phyloP scores from a whole-genome alignment of 2,888 invertebrate genomes.

The Lysandra bellargus region DNA sequence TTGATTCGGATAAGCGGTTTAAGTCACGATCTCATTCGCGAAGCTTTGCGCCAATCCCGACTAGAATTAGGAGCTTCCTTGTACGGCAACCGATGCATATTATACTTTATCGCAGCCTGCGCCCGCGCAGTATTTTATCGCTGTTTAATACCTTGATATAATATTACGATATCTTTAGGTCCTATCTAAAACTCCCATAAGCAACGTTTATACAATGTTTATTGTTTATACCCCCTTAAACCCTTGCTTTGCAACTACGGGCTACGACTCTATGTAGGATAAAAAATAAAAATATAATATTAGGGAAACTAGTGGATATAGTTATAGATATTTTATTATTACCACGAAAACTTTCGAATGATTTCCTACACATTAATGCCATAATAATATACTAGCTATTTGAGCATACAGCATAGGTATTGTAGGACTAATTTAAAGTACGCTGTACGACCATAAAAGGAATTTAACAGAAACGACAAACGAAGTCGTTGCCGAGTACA shows the following conservation, averaged over 20 bases:
- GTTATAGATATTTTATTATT: too few species aligned
- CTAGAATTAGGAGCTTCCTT: constrained; percentile 70
- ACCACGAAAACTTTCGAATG: too few species aligned
- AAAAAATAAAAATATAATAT: not conserved
- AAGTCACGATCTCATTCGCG: constrained; percentile 71
- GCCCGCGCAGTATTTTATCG: constrained; percentile 35
- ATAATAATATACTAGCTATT: too few species aligned
- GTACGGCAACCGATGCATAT: constrained; percentile 62
- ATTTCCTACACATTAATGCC: too few species aligned
- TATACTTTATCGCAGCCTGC: constrained; percentile 48
- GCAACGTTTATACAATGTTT: not conserved
- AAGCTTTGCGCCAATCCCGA: constrained; percentile 65
- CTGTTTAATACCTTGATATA: constrained; percentile 1
- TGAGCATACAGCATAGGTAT: too few species aligned
- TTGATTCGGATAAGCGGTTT: constrained; percentile 75
- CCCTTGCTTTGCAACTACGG: not conserved
- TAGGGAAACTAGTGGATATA: too few species aligned
- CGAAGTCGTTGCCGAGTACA: not conserved
- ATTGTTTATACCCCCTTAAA: not conserved
- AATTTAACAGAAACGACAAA: constrained; percentile 2
- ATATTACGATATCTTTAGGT: not conserved
- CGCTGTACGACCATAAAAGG: not conserved
- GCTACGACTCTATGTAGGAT: not conserved
- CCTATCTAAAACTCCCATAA: not conserved
- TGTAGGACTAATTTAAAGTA: not conserved